A percentile compares a stretch with the other conserved stretches of the same genome.
These are phyloP conservation scores for Drosophila orena DNA, from an alignment of 1,140 invertebrate genomes.

Conservation along the genomic window DNA sequence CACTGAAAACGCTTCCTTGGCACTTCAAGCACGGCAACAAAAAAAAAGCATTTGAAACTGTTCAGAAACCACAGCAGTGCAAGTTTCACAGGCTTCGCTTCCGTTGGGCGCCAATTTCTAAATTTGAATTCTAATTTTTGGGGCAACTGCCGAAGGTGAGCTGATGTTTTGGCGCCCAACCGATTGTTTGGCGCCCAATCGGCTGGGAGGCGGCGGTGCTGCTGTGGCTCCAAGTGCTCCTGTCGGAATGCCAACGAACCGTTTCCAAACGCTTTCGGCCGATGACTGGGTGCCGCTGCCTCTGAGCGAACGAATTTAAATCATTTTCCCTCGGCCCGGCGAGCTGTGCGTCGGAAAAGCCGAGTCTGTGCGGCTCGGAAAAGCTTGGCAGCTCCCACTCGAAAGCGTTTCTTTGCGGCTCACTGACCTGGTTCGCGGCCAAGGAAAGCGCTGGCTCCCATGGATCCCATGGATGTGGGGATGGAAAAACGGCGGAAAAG, in stretches of 20 bases:
- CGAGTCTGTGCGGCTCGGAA: conserved; percentile 8
- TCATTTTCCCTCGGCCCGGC: conserved; percentile 10
- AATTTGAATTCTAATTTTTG: not conserved
- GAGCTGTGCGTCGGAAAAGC: conserved; percentile 7
- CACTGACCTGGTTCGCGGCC: conserved; percentile 25
- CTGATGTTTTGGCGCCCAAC: conserved; percentile 17
- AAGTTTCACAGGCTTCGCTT: not conserved
- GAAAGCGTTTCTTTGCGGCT: conserved; percentile 17
- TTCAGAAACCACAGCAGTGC: not conserved
- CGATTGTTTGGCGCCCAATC: too few species aligned
- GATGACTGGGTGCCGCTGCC: conserved; percentile 41
- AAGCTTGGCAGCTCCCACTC: conserved; percentile 12
- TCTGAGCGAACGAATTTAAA: conserved; percentile 23
- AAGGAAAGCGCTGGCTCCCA: conserved; percentile 16
- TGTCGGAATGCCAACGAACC: conserved; percentile 56
- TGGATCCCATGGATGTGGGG: not conserved
- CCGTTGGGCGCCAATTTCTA: not conserved
- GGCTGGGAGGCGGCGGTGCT: conserved; percentile 1
- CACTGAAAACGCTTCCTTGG: conserved; percentile 16
- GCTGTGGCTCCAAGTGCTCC: conserved; percentile 4
- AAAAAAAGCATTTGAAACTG: not conserved
- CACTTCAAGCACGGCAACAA: conserved; percentile 17
- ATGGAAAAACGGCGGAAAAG: not conserved
- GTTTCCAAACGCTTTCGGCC: conserved; percentile 44
- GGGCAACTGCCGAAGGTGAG: not conserved